Percentiles rank a stretch among this genome's conserved stretches.
Conservation (phyloP, 2,113 vertebrate species). For the Galbula dea region DNA sequence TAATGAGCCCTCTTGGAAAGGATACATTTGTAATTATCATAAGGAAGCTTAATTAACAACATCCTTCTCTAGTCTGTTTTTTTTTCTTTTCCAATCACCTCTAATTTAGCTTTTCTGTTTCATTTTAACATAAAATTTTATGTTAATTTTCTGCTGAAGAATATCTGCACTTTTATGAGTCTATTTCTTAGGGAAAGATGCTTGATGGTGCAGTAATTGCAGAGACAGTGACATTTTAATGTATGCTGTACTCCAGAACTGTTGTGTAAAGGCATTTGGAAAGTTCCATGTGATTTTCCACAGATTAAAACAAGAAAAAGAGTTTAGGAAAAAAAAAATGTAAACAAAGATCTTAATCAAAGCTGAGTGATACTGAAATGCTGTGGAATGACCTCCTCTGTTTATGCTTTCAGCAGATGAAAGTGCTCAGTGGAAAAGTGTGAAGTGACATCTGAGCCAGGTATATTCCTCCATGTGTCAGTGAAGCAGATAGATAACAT, state of each 20-base stretch:
- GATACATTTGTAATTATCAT: neutral
- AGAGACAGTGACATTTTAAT: neutral
- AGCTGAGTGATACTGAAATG: neutral
- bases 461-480: neutral
- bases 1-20: neutral
- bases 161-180: neutral
- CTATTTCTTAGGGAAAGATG: neutral
- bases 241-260: neutral
- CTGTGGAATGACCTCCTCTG: neutral
- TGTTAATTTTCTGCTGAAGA: neutral
- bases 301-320: neutral
- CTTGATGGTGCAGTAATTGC: neutral
- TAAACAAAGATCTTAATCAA: conserved; percentile 32
- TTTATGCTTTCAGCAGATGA: conserved; percentile 28
- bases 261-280: neutral
- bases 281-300: neutral
- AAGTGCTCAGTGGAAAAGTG: neutral
- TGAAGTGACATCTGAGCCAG: neutral
- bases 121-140: too few relatives aligned
- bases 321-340: neutral
- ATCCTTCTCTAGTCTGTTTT: neutral
- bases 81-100: neutral
- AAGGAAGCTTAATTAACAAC: neutral
- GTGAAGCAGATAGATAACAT: neutral
- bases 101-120: too few relatives aligned